Conservation (phyloP, 2,113 vertebrate genomes). For the Gavia stellata region DNA sequence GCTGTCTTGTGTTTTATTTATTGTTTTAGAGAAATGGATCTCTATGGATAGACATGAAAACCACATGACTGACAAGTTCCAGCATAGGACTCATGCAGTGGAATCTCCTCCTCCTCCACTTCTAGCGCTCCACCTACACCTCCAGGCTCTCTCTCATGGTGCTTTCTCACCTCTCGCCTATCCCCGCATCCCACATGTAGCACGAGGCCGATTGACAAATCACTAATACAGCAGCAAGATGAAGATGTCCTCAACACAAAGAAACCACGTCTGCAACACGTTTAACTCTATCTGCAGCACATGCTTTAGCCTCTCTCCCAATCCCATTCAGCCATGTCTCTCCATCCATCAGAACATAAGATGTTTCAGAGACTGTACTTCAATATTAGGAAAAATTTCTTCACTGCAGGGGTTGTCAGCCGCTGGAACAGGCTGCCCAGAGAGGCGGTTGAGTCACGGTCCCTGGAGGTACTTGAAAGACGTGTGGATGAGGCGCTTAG, state of each 20-base stretch:
- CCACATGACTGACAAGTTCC: not conserved
- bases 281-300: not conserved
- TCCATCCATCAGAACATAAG: not conserved
- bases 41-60: not conserved
- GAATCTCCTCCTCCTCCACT: not conserved
- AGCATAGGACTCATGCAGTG: not conserved
- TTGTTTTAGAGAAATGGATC: not conserved
- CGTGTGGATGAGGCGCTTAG: too few species aligned
- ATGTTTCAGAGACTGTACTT: not conserved
- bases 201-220: not conserved
- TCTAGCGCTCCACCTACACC: not conserved
- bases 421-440: too few species aligned
- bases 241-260: not conserved
- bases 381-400: too few species aligned
- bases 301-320: not conserved
- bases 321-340: not conserved
- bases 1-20: not conserved
- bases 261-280: accelerated
- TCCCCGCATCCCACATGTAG: not conserved
- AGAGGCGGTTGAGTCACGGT: too few species aligned
- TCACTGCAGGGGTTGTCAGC: too few species aligned
- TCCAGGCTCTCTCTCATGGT: not conserved
- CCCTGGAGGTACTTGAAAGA: too few species aligned
- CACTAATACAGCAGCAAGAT: not conserved
- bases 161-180: not conserved